These are phyloP conservation scores for Aphidius colemani DNA, from an alignment of 2,888 invertebrate species.

Conservation along the genomic window DNA sequence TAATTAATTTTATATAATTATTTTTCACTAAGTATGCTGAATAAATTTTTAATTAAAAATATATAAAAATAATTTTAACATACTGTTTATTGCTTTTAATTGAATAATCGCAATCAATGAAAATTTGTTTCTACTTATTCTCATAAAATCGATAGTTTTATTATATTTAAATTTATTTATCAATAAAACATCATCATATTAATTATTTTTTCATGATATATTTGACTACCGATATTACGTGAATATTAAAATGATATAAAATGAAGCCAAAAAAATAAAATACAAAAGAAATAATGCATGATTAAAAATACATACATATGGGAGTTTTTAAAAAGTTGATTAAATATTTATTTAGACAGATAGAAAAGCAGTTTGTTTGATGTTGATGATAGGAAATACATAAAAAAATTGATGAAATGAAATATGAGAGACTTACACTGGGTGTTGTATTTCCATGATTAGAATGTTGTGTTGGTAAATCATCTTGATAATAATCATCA, in stretches of 20 bases:
- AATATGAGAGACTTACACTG: conserved; percentile 51
- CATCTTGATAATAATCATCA: conserved; percentile 56
- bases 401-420: conserved; percentile 15
- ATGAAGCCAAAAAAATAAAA: conserved; percentile 12
- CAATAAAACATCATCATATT: not conserved
- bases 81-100: not conserved
- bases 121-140: conserved; percentile 10
- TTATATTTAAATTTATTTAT: not conserved
- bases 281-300: not conserved
- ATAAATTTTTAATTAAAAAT: not conserved
- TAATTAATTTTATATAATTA: not conserved
- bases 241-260: conserved; percentile 13
- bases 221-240: conserved; percentile 20
- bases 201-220: not conserved
- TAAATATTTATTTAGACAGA: not conserved
- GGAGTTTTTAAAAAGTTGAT: not conserved
- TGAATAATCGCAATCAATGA: conserved; percentile 10
- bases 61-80: too few relatives aligned
- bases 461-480: conserved; percentile 51
- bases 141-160: conserved; percentile 20
- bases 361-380: not conserved
- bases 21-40: not conserved
- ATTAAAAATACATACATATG: not conserved
- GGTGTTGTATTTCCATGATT: conserved; percentile 56
- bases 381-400: not conserved